Evolutionary conservation across 2,888 invertebrate species (phyloP).

Genomic region (Dolichomitus sp.): DNA sequence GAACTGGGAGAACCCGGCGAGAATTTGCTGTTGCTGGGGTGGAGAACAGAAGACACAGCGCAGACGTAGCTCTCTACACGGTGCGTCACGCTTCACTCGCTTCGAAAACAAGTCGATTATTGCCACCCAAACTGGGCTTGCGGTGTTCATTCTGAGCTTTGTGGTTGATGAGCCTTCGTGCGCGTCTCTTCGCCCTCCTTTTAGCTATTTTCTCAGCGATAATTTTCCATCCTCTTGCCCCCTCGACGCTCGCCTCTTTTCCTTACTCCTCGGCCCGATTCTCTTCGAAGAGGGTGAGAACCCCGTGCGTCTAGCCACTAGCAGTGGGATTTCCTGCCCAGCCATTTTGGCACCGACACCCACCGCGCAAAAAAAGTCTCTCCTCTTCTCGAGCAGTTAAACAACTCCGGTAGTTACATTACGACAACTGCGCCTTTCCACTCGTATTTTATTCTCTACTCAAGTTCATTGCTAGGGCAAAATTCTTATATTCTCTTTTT

Average conservation of each 20-base stretch:
- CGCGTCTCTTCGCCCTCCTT: constrained; percentile 42
- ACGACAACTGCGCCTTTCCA: not conserved
- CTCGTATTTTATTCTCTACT: constrained; percentile 5
- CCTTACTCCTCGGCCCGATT: not conserved
- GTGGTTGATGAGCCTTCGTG: constrained; percentile 56
- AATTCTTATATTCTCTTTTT: not conserved
- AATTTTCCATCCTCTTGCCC: constrained; percentile 53
- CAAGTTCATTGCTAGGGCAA: constrained; percentile 11
- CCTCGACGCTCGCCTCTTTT: constrained; percentile 33
- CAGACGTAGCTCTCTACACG: constrained; percentile 4
- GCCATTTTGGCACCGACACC: constrained; percentile 31
- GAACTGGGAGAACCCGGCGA: not conserved
- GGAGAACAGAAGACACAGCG: constrained; percentile 39
- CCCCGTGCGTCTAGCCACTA: constrained; percentile 29
- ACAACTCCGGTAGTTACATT: constrained; percentile 43
- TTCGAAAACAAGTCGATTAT: constrained; percentile 67
- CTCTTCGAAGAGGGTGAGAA: constrained; percentile 19
- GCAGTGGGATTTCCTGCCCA: constrained; percentile 27
- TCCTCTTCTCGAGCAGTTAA: constrained; percentile 38
- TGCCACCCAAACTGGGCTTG: constrained; percentile 54
- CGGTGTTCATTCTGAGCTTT: constrained; percentile 33
- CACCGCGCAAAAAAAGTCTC: constrained; percentile 9
- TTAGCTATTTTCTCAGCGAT: constrained; percentile 59
- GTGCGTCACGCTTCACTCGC: constrained; percentile 54
- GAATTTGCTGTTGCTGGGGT: constrained; percentile 37